phyloP scores from a whole-genome alignment of 1,140 invertebrate species.

The Teleogryllus occipitalis region DNA sequence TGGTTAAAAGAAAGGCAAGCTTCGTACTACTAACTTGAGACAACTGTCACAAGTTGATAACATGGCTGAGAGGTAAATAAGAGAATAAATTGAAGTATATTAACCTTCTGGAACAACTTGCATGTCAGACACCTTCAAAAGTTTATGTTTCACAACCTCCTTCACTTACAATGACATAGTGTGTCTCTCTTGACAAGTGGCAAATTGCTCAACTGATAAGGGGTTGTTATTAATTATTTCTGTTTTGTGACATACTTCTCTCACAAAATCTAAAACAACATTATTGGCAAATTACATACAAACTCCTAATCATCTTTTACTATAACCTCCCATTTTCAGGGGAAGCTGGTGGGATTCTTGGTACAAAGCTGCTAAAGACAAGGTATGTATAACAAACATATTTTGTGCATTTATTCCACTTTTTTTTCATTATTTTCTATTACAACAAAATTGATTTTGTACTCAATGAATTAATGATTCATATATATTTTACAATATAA shows the following conservation, averaged over 20 bases:
- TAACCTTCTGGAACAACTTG: background rate
- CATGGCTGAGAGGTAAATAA: background rate
- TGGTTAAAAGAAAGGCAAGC: background rate
- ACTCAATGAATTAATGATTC: background rate
- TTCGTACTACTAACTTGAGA: background rate
- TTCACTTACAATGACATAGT: background rate
- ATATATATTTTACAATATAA: conserved; percentile 6
- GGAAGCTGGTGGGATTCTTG: conserved; percentile 18
- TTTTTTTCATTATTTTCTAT: background rate
- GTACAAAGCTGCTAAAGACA: conserved; percentile 17
- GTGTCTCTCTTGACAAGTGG: background rate
- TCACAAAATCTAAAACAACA: background rate
- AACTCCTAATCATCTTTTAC: background rate
- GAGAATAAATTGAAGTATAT: background rate
- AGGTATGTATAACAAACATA: conserved; percentile 7
- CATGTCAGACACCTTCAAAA: background rate
- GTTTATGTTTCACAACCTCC: background rate
- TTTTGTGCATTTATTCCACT: background rate
- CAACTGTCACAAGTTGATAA: background rate
- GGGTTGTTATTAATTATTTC: background rate
- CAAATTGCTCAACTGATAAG: background rate
- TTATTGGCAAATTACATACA: background rate
- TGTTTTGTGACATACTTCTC: background rate
- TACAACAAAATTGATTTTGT: conserved; percentile 7
- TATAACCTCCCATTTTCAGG: background rate